A percentile compares a stretch with the other conserved stretches of the same genome.
Evolutionary conservation across 2,888 invertebrate species (phyloP).

Genomic region (Caradrina clavipalpis): DNA sequence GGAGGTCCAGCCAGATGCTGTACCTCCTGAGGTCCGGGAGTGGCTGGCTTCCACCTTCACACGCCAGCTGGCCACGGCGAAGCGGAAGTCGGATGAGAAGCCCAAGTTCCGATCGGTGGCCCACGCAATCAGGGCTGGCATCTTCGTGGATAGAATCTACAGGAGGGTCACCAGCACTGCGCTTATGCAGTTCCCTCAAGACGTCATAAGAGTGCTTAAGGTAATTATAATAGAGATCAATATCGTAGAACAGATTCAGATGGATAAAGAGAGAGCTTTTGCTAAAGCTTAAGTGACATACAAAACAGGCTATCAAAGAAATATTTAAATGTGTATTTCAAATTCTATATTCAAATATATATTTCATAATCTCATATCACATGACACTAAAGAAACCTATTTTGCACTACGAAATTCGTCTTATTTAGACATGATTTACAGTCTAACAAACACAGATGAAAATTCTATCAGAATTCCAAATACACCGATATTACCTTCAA

Average conservation of each 20-base stretch:
- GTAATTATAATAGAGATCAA: constrained; percentile 82
- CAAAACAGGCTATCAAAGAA: background rate
- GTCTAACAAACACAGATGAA: constrained; percentile 12
- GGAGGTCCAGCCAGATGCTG: constrained; percentile 98
- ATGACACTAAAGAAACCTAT: background rate
- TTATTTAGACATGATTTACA: background rate
- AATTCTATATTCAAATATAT: background rate
- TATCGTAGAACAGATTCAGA: background rate
- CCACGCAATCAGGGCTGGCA: constrained; percentile 98
- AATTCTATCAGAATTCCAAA: constrained; percentile 21
- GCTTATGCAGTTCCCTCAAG: constrained; percentile 96
- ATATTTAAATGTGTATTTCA: background rate
- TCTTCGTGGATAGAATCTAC: constrained; percentile 98
- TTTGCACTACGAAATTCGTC: background rate
- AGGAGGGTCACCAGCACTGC: constrained; percentile 94
- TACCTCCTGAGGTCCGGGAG: constrained; percentile 98
- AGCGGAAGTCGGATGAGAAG: constrained; percentile 94
- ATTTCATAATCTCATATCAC: background rate
- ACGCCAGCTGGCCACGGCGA: constrained; percentile 95
- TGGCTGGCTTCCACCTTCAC: constrained; percentile 99
- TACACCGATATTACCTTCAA: constrained; percentile 15
- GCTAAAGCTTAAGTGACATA: background rate
- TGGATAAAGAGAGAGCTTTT: background rate
- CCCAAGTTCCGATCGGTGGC: constrained; percentile 98
- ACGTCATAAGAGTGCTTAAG: constrained; percentile 96